A percentile compares a stretch with the other conserved stretches of the same genome.
Conservation (phyloP, 1,140 invertebrate genomes). For the Drosophila santomea region DNA sequence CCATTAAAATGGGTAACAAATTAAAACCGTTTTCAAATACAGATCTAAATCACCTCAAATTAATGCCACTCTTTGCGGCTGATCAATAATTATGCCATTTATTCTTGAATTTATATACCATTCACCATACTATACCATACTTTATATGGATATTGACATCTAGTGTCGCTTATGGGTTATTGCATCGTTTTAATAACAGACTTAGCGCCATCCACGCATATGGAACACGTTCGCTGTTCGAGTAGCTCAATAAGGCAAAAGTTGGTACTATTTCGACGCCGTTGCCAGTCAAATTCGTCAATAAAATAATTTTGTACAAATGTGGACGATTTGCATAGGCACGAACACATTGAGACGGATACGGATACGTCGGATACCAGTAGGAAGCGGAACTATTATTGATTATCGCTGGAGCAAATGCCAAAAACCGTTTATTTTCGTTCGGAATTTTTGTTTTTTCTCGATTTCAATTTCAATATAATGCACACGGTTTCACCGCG, state of each 20-base stretch:
- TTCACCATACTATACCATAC: not conserved
- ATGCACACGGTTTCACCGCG: slow-evolving; percentile 22
- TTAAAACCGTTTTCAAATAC: not conserved
- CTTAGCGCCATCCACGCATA: not conserved
- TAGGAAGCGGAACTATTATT: slow-evolving; percentile 68
- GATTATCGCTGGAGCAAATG: slow-evolving; percentile 66
- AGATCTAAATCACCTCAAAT: no score
- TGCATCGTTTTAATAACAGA: slow-evolving; percentile 3
- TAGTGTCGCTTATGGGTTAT: not conserved
- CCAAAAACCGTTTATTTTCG: slow-evolving; percentile 57
- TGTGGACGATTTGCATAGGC: slow-evolving; percentile 15
- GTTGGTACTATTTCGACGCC: slow-evolving; percentile 36
- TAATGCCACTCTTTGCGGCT: not conserved
- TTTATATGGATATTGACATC: not conserved
- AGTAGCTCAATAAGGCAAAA: slow-evolving; percentile 20
- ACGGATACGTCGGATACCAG: slow-evolving; percentile 36
- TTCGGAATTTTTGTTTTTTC: slow-evolving; percentile 57
- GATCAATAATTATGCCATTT: not conserved
- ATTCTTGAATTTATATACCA: not conserved
- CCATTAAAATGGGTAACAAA: not conserved
- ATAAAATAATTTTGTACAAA: slow-evolving; percentile 59
- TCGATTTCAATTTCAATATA: slow-evolving; percentile 58
- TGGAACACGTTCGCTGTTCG: not conserved
- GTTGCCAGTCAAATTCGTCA: slow-evolving; percentile 67
- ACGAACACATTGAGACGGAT: slow-evolving; percentile 24